Conservation (phyloP, 2,888 invertebrate genomes). For the Steromphala cineraria region DNA sequence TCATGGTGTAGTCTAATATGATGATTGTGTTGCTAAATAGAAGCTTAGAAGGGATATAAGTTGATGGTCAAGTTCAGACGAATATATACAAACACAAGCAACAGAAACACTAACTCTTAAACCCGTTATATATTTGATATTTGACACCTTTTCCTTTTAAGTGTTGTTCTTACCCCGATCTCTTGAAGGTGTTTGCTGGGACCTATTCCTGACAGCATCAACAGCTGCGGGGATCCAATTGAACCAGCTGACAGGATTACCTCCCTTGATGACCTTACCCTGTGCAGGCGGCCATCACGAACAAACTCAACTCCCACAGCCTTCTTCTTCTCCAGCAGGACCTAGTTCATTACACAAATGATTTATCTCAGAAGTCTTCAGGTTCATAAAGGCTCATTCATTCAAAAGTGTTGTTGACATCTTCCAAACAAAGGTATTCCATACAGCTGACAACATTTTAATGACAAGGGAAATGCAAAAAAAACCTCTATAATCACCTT, state of each 20-base stretch:
- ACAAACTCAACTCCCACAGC: slow-evolving; percentile 66
- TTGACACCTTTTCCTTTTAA: neutral
- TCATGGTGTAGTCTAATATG: too few relatives aligned
- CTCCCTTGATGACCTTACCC: slow-evolving; percentile 60
- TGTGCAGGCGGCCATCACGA: slow-evolving; percentile 53
- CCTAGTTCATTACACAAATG: slow-evolving; percentile 19
- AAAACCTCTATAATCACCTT: slow-evolving; percentile 41
- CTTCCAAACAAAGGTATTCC: too few relatives aligned
- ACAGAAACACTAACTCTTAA: too few relatives aligned
- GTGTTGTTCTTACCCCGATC: slow-evolving; percentile 55
- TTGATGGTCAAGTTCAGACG: too few relatives aligned
- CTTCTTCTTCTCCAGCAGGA: slow-evolving; percentile 59
- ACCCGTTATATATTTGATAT: too few relatives aligned
- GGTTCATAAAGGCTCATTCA: too few relatives aligned
- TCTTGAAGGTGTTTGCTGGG: slow-evolving; percentile 70
- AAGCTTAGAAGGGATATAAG: too few relatives aligned
- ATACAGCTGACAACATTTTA: too few relatives aligned
- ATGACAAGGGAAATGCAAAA: too few relatives aligned
- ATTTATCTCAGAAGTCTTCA: neutral
- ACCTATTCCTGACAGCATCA: slow-evolving; percentile 74
- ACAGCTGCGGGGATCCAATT: slow-evolving; percentile 72
- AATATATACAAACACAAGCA: too few relatives aligned
- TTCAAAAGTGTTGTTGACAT: too few relatives aligned
- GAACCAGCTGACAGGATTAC: slow-evolving; percentile 73
- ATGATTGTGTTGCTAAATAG: too few relatives aligned